Evolutionary conservation across 2,113 vertebrate genomes (phyloP).

Genomic region (Pogona vitticeps): DNA sequence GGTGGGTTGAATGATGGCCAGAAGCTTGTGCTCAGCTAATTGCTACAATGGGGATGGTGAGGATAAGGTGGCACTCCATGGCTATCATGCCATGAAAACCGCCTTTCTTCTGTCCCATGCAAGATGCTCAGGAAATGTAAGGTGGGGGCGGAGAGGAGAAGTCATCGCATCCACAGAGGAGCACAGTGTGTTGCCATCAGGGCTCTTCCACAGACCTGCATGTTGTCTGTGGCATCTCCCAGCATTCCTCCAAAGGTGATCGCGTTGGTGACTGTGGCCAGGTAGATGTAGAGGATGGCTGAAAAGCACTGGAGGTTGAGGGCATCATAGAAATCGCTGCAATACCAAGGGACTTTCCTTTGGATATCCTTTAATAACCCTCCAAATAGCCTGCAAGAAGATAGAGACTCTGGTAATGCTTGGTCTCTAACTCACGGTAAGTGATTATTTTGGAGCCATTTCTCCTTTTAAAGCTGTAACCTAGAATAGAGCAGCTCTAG

Average conservation of each 20-base stretch:
- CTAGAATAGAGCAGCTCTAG: background rate
- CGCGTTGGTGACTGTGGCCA: conserved; percentile 78
- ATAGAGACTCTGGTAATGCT: rapidly evolving
- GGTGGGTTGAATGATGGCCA: background rate
- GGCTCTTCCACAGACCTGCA: conserved; percentile 70
- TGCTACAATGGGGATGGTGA: background rate
- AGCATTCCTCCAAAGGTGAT: conserved; percentile 83
- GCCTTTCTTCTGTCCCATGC: background rate
- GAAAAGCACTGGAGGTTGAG: conserved; percentile 81
- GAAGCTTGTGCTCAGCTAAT: background rate
- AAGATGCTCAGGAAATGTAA: background rate
- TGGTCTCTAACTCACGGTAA: background rate
- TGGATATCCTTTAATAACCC: conserved; percentile 77
- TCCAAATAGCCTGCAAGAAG: conserved; percentile 75
- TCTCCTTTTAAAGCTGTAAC: background rate
- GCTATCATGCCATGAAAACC: background rate
- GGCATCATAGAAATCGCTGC: conserved; percentile 77
- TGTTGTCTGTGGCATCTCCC: conserved; percentile 77
- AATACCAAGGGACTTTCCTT: conserved; percentile 76
- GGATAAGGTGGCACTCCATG: no score
- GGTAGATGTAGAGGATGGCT: conserved; percentile 80
- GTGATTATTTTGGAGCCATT: background rate
- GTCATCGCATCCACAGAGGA: background rate
- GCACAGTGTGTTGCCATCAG: background rate
- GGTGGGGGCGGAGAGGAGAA: no score